phyloP scores from a whole-genome alignment of 2,797 vertebrate genomes.

The Neopelma chrysocephalum region DNA sequence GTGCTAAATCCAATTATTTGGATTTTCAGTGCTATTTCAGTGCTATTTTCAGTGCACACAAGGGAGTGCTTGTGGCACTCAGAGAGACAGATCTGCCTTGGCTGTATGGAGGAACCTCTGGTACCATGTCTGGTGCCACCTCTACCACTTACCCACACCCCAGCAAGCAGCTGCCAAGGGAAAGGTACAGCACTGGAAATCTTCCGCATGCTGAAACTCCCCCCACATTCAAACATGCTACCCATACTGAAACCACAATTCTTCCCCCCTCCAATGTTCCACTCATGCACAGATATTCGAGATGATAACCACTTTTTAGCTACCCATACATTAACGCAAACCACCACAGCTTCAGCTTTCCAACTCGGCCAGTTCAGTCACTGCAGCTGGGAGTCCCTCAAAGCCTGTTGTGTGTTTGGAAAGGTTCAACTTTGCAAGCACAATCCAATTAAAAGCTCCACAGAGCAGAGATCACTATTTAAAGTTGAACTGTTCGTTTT shows the following conservation, averaged over 20 bases:
- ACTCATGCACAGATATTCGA: not conserved
- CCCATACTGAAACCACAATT: accelerated
- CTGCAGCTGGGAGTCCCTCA: not conserved
- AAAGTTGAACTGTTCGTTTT: not conserved
- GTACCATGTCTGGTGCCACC: not conserved
- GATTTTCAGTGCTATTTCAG: too few species aligned
- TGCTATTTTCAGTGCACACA: not conserved
- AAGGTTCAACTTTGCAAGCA: not conserved
- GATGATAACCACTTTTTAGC: not conserved
- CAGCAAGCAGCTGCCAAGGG: accelerated
- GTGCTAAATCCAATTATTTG: not conserved
- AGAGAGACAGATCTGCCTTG: not conserved
- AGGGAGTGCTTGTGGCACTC: not conserved
- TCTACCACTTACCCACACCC: accelerated
- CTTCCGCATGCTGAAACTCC: not conserved
- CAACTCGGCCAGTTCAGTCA: not conserved
- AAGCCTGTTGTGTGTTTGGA: not conserved
- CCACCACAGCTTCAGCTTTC: not conserved
- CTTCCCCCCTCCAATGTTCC: accelerated
- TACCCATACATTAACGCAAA: not conserved
- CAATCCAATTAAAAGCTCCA: not conserved
- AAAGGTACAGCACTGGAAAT: not conserved
- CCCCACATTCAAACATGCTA: not conserved
- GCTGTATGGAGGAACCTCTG: not conserved
- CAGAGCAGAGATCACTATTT: constrained; percentile 30